phyloP scores from a whole-genome alignment of 2,888 invertebrate species.

The Eupithecia insigniata region DNA sequence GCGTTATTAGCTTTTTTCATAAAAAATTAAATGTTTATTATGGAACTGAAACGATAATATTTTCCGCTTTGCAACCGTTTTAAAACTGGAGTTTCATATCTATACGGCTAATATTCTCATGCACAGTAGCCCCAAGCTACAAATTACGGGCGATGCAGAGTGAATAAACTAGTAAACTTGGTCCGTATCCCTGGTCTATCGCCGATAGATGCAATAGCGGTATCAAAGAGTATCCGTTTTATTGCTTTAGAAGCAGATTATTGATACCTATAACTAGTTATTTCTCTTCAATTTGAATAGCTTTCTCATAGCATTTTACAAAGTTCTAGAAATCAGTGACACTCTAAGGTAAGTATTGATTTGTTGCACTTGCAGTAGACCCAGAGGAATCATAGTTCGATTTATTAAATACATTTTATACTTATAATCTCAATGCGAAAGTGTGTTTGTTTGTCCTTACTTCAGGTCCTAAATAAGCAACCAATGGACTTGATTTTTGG shows the following conservation, averaged over 20 bases:
- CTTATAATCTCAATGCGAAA: too few relatives aligned
- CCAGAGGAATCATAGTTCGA: too few relatives aligned
- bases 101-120: neutral
- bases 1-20: too few relatives aligned
- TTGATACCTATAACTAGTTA: neutral
- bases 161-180: conserved; percentile 45
- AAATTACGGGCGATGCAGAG: conserved; percentile 56
- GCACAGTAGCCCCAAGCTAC: conserved; percentile 42
- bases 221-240: conserved; percentile 11
- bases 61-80: neutral
- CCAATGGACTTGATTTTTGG: too few relatives aligned
- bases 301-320: neutral
- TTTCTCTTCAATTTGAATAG: neutral
- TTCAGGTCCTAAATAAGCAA: too few relatives aligned
- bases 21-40: too few relatives aligned
- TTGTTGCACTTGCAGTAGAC: too few relatives aligned
- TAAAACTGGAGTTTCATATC: conserved; percentile 16
- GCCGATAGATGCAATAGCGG: conserved; percentile 32
- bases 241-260: conserved; percentile 13
- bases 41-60: too few relatives aligned
- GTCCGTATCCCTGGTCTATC: conserved; percentile 39
- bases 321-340: too few relatives aligned
- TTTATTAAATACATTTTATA: too few relatives aligned
- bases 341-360: too few relatives aligned
- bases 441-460: too few relatives aligned